These are phyloP conservation scores for Chiroxiphia lanceolata DNA, from an alignment of 2,797 vertebrate genomes.

Conservation along the genomic window DNA sequence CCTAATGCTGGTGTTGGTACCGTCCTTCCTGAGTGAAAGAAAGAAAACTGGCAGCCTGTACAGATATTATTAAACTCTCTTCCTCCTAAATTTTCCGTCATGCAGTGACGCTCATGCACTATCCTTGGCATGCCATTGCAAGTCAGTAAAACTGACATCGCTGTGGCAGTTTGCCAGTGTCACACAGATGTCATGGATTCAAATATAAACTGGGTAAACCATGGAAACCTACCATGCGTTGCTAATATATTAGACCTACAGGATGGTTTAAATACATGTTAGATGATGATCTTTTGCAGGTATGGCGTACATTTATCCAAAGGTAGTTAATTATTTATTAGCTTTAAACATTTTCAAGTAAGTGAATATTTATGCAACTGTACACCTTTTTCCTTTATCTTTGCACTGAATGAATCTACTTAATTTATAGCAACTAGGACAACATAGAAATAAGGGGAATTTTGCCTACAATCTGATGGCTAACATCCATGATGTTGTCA, in stretches of 20 bases:
- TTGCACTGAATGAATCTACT: background rate
- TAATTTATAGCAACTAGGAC: background rate
- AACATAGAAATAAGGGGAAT: background rate
- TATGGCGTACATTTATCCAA: background rate
- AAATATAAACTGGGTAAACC: background rate
- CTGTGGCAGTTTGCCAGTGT: background rate
- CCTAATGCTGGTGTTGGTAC: background rate
- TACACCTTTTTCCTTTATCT: background rate
- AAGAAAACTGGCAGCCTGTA: background rate
- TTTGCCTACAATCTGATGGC: background rate
- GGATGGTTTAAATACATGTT: background rate
- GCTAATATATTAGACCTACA: background rate
- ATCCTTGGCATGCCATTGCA: background rate
- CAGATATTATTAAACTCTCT: background rate
- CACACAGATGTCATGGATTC: background rate
- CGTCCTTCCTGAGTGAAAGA: background rate
- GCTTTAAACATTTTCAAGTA: background rate
- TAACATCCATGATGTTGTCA: background rate
- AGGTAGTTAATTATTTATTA: background rate
- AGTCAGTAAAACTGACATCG: background rate
- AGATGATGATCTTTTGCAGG: background rate
- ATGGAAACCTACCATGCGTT: background rate
- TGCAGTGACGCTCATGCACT: background rate
- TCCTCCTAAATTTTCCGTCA: background rate
- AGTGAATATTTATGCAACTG: background rate